phyloP scores from a whole-genome alignment of 2,888 invertebrate genomes.

The Epinotia nisella region DNA sequence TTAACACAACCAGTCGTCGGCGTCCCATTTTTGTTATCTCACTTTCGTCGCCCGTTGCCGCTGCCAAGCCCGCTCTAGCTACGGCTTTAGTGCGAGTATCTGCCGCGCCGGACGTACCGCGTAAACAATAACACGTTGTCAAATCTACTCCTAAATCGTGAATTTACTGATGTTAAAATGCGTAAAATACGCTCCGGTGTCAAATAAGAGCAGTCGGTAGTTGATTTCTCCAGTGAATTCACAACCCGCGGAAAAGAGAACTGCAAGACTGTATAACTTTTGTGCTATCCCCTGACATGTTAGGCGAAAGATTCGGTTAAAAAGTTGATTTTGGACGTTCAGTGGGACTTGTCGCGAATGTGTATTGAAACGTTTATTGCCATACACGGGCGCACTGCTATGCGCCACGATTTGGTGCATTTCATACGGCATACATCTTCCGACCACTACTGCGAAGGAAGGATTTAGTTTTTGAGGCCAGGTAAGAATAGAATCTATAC shows the following conservation, averaged over 20 bases:
- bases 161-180: conserved; percentile 65
- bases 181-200: conserved; percentile 79
- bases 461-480: conserved; percentile 71
- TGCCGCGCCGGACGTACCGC: conserved; percentile 48
- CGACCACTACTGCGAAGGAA: conserved; percentile 90
- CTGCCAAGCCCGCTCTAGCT: neutral
- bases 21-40: conserved; percentile 62
- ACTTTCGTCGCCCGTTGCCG: conserved; percentile 62
- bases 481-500: conserved; percentile 60
- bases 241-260: conserved; percentile 55
- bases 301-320: conserved; percentile 77
- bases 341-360: conserved; percentile 81
- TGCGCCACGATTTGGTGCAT: conserved; percentile 90
- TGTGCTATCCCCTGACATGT: conserved; percentile 77
- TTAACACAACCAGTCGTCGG: conserved; percentile 66
- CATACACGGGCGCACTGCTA: conserved; percentile 88
- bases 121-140: conserved; percentile 55
- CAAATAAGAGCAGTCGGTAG: conserved; percentile 64
- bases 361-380: conserved; percentile 84
- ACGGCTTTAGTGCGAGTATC: conserved; percentile 19
- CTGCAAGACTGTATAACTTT: conserved; percentile 69
- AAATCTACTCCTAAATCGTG: conserved; percentile 26
- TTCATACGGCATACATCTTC: conserved; percentile 92
- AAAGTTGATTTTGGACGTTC: conserved; percentile 71
- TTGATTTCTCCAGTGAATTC: conserved; percentile 49